phyloP scores from a whole-genome alignment of 2,113 vertebrate species.

The Antechinus stuartii region DNA sequence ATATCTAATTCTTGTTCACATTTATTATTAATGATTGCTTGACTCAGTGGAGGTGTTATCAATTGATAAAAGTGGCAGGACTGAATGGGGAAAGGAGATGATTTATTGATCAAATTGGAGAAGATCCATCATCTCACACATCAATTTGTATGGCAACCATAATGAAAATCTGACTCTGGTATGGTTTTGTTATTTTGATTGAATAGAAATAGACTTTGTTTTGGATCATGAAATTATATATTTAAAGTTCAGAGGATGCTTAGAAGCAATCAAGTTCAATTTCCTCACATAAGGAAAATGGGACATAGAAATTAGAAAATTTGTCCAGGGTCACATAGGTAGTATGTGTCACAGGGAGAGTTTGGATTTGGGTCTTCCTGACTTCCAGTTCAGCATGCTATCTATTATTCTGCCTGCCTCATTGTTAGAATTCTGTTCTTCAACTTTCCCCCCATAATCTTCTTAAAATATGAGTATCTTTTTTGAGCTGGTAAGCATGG shows the following conservation, averaged over 20 bases:
- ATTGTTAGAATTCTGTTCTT: not conserved
- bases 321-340: not conserved
- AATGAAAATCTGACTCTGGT: not conserved
- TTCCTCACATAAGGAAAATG: not conserved
- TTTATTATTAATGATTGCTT: not conserved
- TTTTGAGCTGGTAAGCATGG: not conserved
- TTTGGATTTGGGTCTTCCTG: not conserved
- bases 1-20: not conserved
- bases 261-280: not conserved
- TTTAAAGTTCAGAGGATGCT: not conserved
- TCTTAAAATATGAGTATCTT: not conserved
- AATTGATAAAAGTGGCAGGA: not conserved
- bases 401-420: not conserved
- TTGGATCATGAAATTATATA: not conserved
- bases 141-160: not conserved
- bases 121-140: not conserved
- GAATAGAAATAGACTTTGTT: not conserved
- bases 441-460: not conserved
- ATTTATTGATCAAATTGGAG: not conserved
- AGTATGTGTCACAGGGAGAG: not conserved
- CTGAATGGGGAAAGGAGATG: not conserved
- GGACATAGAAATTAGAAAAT: not conserved
- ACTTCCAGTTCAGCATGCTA: not conserved
- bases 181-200: not conserved
- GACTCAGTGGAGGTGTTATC: not conserved